Evolutionary conservation across 2,888 invertebrate species (phyloP).

Genomic region (Cheilosia vernalis): DNA sequence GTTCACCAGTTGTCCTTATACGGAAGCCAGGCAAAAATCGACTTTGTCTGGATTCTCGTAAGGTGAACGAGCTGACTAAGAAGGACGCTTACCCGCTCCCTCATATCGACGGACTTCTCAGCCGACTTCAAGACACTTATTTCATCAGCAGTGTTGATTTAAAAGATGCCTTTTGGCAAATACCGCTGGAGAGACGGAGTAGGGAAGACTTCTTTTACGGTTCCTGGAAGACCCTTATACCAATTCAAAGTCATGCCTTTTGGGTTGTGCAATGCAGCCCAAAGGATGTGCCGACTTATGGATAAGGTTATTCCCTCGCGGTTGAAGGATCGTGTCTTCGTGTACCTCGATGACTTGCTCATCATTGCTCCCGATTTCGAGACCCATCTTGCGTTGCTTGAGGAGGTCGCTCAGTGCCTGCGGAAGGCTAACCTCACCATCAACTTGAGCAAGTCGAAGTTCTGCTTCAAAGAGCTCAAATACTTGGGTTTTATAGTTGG

Average conservation of each 20-base stretch:
- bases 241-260: constrained; percentile 65
- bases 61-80: constrained; percentile 76
- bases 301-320: constrained; percentile 45
- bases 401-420: constrained; percentile 52
- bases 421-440: constrained; percentile 53
- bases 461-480: constrained; percentile 58
- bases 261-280: constrained; percentile 67
- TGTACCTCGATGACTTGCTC: no score
- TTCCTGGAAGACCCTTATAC: constrained; percentile 51
- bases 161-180: constrained; percentile 33
- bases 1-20: constrained; percentile 47
- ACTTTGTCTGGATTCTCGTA: constrained; percentile 77
- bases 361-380: no score
- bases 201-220: constrained; percentile 52
- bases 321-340: constrained; percentile 33
- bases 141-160: constrained; percentile 75
- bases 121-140: constrained; percentile 57
- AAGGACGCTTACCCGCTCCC: constrained; percentile 60
- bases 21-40: constrained; percentile 76
- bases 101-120: constrained; percentile 74
- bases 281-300: constrained; percentile 60
- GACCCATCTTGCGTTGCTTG: constrained; percentile 34
- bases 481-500: constrained; percentile 55
- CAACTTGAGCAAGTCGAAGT: constrained; percentile 26
- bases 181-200: background rate